Percentiles rank a stretch among this genome's conserved stretches.
Conservation (phyloP, 2,113 vertebrate genomes). For the Paradoxurus hermaphroditus region DNA sequence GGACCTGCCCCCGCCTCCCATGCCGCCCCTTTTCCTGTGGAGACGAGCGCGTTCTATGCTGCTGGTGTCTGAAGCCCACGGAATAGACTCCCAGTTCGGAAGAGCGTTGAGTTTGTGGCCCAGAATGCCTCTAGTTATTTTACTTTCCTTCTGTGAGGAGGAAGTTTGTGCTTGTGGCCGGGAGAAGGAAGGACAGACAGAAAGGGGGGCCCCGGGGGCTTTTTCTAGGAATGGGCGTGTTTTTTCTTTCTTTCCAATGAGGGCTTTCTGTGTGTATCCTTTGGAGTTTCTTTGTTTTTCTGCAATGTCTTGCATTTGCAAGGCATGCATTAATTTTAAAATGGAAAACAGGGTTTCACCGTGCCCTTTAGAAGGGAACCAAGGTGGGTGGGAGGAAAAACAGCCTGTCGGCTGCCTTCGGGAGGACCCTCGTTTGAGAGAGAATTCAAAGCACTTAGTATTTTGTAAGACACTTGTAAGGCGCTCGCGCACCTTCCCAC, state of each 20-base stretch:
- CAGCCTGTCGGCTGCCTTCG: accelerated
- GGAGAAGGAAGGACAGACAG: background rate
- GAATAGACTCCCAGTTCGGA: accelerated
- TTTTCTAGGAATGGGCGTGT: background rate
- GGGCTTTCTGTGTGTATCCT: accelerated
- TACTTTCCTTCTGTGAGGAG: background rate
- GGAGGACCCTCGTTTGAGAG: accelerated
- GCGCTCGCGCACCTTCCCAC: accelerated
- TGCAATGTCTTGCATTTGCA: background rate
- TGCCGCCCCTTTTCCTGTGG: accelerated
- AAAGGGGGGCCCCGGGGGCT: accelerated
- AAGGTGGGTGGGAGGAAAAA: accelerated
- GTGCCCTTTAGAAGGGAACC: background rate
- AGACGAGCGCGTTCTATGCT: accelerated
- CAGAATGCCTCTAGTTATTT: accelerated
- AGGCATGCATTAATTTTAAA: background rate
- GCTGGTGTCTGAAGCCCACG: background rate
- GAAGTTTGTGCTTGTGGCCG: accelerated
- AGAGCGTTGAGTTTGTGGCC: background rate
- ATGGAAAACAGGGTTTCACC: accelerated
- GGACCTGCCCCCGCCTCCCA: accelerated
- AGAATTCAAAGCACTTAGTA: accelerated
- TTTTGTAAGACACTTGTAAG: accelerated
- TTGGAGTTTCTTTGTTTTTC: background rate
- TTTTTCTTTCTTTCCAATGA: background rate